Percentiles rank a stretch among this genome's conserved stretches.
phyloP scores from a whole-genome alignment of 2,888 invertebrate species.

The Epinotia brunnichana region DNA sequence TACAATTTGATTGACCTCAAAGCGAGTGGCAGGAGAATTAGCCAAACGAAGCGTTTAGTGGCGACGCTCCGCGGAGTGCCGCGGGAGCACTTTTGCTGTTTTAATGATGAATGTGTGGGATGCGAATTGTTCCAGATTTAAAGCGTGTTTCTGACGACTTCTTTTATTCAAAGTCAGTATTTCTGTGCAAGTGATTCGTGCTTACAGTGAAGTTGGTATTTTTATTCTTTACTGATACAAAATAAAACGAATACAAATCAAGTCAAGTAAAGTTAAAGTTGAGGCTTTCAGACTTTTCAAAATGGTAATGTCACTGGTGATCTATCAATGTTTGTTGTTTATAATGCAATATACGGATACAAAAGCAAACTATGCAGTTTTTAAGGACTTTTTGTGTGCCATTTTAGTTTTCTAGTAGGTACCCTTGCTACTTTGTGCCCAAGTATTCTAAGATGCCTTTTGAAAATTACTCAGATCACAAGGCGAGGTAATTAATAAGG shows the following conservation, averaged over 20 bases:
- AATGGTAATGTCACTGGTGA: no score
- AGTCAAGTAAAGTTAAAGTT: no score
- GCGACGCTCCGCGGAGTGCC: conserved; percentile 10
- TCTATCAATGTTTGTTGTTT: no score
- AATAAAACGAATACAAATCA: no score
- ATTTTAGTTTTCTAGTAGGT: no score
- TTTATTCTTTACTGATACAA: no score
- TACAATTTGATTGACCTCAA: conserved; percentile 44
- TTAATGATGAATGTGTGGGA: conserved; percentile 30
- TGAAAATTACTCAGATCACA: conserved; percentile 1
- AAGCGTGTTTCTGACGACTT: neutral
- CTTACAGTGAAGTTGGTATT: no score
- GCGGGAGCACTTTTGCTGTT: conserved; percentile 27
- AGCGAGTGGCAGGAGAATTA: conserved; percentile 39
- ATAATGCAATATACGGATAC: no score
- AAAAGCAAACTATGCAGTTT: no score
- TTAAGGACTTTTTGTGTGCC: no score
- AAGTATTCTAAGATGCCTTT: neutral
- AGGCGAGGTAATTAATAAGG: conserved; percentile 20
- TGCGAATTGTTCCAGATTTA: conserved; percentile 3
- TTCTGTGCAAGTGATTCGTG: neutral
- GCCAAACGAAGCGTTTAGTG: conserved; percentile 38
- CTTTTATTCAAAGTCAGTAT: neutral
- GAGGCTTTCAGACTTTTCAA: no score
- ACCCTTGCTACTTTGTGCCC: neutral